phyloP scores from a whole-genome alignment of 2,888 invertebrate genomes.

The Himalopsyche tibetana region DNA sequence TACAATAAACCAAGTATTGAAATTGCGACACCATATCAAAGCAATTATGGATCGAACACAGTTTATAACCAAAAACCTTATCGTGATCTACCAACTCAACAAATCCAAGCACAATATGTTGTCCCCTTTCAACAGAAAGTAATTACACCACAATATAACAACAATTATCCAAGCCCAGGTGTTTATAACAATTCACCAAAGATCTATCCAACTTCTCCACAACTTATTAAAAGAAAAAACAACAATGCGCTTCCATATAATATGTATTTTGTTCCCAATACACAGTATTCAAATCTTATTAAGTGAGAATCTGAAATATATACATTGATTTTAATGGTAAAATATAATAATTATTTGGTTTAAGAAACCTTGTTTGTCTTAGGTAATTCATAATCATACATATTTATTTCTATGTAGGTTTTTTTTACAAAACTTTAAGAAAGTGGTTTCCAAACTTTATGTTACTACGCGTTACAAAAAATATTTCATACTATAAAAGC shows the following conservation, averaged over 20 bases:
- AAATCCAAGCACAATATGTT: slow-evolving; percentile 7
- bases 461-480: no score
- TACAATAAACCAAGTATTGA: background rate
- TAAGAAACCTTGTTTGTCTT: no score
- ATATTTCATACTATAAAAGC: no score
- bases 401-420: no score
- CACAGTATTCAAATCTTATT: slow-evolving; percentile 20
- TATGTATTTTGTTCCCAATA: slow-evolving; percentile 23
- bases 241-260: background rate
- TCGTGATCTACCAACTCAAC: background rate
- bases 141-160: background rate
- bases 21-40: background rate
- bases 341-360: no score
- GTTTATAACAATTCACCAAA: background rate
- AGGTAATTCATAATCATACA: no score
- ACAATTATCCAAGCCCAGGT: background rate
- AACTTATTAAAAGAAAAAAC: background rate
- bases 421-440: no score
- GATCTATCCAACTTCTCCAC: background rate
- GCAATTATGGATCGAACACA: background rate
- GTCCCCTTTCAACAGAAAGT: background rate
- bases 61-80: background rate
- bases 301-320: background rate
- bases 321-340: no score
- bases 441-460: no score